A percentile compares a stretch with the other conserved stretches of the same genome.
Evolutionary conservation across 2,888 invertebrate species (phyloP).

Genomic region (Eustalomyia histrio): DNA sequence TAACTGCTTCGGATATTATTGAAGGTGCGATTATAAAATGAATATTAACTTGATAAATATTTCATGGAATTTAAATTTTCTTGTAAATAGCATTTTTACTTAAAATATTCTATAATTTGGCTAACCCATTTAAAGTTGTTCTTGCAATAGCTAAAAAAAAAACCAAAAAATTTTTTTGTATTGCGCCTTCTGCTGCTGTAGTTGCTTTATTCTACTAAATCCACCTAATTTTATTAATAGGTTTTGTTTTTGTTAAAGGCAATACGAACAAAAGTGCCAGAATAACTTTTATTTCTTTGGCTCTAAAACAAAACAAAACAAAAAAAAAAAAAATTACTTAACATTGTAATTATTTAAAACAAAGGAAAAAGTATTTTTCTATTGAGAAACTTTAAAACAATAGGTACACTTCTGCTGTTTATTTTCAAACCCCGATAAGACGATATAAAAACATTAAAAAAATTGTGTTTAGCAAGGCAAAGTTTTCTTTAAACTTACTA

Average conservation of each 20-base stretch:
- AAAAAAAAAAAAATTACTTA: constrained; percentile 45
- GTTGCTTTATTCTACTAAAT: constrained; percentile 9
- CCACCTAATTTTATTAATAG: constrained; percentile 33
- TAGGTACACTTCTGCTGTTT: constrained; percentile 26
- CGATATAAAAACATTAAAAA: constrained; percentile 28
- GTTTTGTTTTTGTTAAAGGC: neutral
- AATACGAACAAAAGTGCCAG: constrained; percentile 9
- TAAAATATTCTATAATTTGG: neutral
- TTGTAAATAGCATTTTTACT: no score
- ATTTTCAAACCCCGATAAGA: constrained; percentile 31
- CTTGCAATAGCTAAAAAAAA: neutral
- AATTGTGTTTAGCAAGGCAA: constrained; percentile 42
- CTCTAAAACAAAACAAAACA: constrained; percentile 2
- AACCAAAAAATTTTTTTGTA: neutral
- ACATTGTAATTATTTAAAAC: constrained; percentile 55
- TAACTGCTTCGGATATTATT: no score
- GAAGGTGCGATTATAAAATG: no score
- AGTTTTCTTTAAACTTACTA: constrained; percentile 22
- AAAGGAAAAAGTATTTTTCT: constrained; percentile 44
- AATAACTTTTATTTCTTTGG: constrained; percentile 30
- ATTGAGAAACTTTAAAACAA: constrained; percentile 54
- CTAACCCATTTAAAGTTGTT: neutral
- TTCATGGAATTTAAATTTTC: no score
- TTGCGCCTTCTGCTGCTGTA: constrained; percentile 11
- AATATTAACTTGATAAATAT: no score